Evolutionary conservation across 2,888 invertebrate genomes (phyloP).

Genomic region (Disparrhopalites patrizii): DNA sequence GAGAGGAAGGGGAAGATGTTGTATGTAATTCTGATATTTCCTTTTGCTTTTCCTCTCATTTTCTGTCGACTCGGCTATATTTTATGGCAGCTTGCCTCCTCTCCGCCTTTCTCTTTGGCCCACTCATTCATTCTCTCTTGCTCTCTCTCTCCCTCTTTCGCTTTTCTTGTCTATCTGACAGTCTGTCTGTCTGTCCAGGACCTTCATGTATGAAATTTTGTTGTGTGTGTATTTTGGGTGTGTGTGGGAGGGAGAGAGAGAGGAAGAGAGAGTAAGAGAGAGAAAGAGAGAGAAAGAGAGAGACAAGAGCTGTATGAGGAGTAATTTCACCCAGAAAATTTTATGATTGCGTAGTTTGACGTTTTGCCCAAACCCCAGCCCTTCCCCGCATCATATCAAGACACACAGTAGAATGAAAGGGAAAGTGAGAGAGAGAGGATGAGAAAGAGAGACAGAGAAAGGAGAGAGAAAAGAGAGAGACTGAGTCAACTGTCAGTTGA

Average conservation of each 20-base stretch:
- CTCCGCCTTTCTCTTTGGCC: not conserved
- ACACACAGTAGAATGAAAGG: too few relatives aligned
- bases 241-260: not conserved
- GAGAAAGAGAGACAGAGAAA: not conserved
- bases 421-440: not conserved
- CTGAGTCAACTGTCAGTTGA: not conserved
- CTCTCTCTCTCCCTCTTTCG: not conserved
- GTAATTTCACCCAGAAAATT: too few relatives aligned
- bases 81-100: slow-evolving; percentile 23
- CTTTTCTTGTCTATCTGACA: not conserved
- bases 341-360: too few relatives aligned
- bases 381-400: not conserved
- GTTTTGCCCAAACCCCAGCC: not conserved
- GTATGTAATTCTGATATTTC: not conserved
- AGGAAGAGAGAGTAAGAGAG: not conserved
- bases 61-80: slow-evolving; percentile 21
- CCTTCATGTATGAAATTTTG: not conserved
- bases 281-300: not conserved
- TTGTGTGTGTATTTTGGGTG: too few relatives aligned
- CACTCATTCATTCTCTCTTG: not conserved
- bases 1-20: too few relatives aligned
- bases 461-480: not conserved
- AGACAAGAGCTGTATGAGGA: not conserved
- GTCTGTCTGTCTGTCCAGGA: not conserved
- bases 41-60: not conserved